Percentiles rank a stretch among this genome's conserved stretches.
phyloP scores from a whole-genome alignment of 2,888 invertebrate species.

The Xestia rhomboidea region DNA sequence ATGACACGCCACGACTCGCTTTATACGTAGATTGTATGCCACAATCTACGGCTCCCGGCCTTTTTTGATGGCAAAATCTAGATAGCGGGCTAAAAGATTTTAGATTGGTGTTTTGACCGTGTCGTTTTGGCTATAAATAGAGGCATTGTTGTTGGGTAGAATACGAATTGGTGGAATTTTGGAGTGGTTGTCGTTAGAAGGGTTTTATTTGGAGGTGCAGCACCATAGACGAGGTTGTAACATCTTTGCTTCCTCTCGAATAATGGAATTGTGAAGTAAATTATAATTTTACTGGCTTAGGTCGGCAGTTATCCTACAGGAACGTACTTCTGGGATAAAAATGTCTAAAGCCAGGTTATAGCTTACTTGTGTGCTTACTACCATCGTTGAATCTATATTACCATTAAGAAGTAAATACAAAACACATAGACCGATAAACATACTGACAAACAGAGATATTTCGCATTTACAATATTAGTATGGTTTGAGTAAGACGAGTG shows the following conservation, averaged over 20 bases:
- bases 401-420: not conserved
- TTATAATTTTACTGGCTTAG: not conserved
- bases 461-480: not conserved
- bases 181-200: constrained; percentile 1
- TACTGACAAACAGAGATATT: not conserved
- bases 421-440: not conserved
- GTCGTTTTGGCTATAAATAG: constrained; percentile 42
- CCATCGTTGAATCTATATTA: not conserved
- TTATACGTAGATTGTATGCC: constrained; percentile 45
- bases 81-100: constrained; percentile 59
- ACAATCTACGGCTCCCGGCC: constrained; percentile 41
- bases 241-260: not conserved
- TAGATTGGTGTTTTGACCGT: constrained; percentile 51
- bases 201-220: not conserved
- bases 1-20: constrained; percentile 47
- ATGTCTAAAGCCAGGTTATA: not conserved
- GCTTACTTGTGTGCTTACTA: not conserved
- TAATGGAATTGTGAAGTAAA: not conserved
- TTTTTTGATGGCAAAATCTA: constrained; percentile 61
- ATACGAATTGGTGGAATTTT: constrained; percentile 26
- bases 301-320: no score
- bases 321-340: not conserved
- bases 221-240: not conserved
- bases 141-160: constrained; percentile 16
- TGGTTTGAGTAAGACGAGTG: not conserved